Evolutionary conservation across 1,140 invertebrate genomes (phyloP), one percentile per base, ranked within the genome.

Genomic region (Hylaeus anthracinus): DNA sequence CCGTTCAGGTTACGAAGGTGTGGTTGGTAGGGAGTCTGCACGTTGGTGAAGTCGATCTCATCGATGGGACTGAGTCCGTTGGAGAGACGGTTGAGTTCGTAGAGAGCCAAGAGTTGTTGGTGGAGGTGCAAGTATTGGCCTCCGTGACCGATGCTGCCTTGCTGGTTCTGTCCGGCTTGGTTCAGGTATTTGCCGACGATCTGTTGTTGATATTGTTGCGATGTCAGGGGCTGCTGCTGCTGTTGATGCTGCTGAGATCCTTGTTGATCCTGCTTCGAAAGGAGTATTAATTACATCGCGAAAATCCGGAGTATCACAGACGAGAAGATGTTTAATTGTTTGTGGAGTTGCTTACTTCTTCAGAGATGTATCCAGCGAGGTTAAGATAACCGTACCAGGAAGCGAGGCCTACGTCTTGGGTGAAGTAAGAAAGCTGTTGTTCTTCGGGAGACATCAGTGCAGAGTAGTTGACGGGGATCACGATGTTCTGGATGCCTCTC

Each of bases 391-490:
- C 95, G 90, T 97, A 96, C 86, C 95, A 96, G 1, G 94, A 89
- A 87, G 96, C 96, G n/a, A 97, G 92, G 78, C 95, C 95, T 72
- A 95, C 92, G 90, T 97, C 97, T 81, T 97, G 95, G 0, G 96
- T 96, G 93, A 95, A 97, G 90, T 97, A 97, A 39, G 94, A 93
- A 37, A 97, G 67, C 70, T 94, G 92, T 75, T 95, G 94, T 88
- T 95, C 94, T 12, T 89, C 92, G 67, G 94, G 76, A 48, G 91
- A 86, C 41, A 94, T 88, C 14, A 94, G 92, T 1, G 94, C 90
- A n/a, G 95, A 95, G 81, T 94, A 94, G 88, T 96, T 96, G 72
- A 93, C 93, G 51, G 91, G 87, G 55, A 94, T 91, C 58, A 91
- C 84, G 37, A 93, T 86, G 53, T 72, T 45, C 39, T 83, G 77